Percentiles rank a stretch among this genome's conserved stretches.
phyloP scores from a whole-genome alignment of 1,140 invertebrate species.

The Tetramorium parvispinum region DNA sequence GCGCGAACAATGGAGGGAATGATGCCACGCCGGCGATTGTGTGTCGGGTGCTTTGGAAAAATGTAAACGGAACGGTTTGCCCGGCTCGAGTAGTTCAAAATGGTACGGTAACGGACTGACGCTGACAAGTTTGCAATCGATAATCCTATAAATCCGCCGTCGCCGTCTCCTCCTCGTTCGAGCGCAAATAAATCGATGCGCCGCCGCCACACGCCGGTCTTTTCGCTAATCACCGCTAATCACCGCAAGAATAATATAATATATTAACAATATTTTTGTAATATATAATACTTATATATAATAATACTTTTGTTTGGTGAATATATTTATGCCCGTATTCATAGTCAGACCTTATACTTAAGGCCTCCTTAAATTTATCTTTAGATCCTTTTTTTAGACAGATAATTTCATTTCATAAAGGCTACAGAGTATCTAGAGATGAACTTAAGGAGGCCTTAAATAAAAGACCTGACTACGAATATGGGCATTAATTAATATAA shows the following conservation, averaged over 20 bases:
- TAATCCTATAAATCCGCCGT: constrained; percentile 55
- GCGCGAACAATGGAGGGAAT: constrained; percentile 50
- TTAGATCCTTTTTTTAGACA: no score
- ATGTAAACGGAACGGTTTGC: constrained; percentile 32
- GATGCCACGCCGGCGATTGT: constrained; percentile 26
- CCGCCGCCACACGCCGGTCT: constrained; percentile 12
- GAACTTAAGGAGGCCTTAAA: no score
- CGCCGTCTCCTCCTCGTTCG: not conserved
- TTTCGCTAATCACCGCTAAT: constrained; percentile 44
- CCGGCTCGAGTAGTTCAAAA: constrained; percentile 30
- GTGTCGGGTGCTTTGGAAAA: constrained; percentile 32
- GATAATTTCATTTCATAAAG: no score
- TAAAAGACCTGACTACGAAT: no score
- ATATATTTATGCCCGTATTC: no score
- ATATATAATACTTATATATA: no score
- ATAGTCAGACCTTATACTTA: no score
- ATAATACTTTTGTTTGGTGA: not conserved
- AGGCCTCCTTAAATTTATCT: no score
- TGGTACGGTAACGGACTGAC: constrained; percentile 47
- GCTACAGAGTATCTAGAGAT: no score
- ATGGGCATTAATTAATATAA: no score
- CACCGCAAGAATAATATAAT: no score
- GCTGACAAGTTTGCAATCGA: constrained; percentile 55
- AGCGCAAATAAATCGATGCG: constrained; percentile 50
- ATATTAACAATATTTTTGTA: no score